Conservation (phyloP, 2,797 vertebrate species). For the Pseudocheirus occidentalis region DNA sequence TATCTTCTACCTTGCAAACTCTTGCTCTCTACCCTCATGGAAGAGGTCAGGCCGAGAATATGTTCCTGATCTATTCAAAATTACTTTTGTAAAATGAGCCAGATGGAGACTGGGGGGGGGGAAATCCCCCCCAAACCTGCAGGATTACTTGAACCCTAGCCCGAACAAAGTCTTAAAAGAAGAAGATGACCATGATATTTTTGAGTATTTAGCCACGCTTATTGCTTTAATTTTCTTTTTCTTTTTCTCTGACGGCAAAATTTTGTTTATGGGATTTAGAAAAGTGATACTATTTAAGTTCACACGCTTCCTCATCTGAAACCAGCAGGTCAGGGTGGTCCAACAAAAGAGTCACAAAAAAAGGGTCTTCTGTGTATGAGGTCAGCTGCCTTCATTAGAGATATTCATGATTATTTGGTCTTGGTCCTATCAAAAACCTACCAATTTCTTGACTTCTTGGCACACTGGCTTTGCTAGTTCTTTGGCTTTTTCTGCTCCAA, state of each 20-base stretch:
- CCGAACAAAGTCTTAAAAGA: neutral
- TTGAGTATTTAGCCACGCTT: neutral
- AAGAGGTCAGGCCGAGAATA: neutral
- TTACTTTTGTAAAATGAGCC: neutral
- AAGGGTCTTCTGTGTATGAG: neutral
- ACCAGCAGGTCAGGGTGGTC: neutral
- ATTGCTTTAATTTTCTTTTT: neutral
- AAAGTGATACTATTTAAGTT: neutral
- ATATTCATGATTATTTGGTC: neutral
- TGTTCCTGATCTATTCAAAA: neutral
- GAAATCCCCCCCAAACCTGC: neutral
- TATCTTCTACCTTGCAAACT: neutral
- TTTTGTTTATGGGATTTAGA: neutral
- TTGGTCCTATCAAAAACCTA: slow-evolving; percentile 89
- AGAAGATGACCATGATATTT: neutral
- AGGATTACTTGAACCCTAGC: neutral
- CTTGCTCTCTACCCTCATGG: neutral
- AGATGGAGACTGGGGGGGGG: neutral
- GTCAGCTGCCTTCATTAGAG: neutral
- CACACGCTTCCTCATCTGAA: slow-evolving; percentile 18
- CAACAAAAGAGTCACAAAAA: neutral
- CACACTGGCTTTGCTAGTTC: slow-evolving; percentile 90
- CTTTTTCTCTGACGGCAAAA: neutral
- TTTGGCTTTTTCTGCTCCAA: slow-evolving; percentile 88
- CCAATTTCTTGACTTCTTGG: slow-evolving; percentile 87